Evolutionary conservation across 2,113 vertebrate genomes (phyloP).

Genomic region (Lamprologus lemairii): DNA sequence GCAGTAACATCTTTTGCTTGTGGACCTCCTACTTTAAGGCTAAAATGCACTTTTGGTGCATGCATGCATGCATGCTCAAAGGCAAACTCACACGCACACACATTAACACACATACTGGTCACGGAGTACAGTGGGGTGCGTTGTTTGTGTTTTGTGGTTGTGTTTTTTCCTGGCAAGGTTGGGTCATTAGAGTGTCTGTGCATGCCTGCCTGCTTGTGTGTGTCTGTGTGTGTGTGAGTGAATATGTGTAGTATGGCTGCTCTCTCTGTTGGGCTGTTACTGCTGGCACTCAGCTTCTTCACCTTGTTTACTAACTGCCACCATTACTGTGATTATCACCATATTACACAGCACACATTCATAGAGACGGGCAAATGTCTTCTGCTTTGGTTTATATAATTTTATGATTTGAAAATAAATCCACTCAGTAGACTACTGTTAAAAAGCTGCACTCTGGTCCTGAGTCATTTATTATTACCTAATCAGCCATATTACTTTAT

Average conservation of each 20-base stretch:
- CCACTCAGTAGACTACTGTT: background rate
- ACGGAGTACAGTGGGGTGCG: slow-evolving; percentile 37
- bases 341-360: slow-evolving; percentile 41
- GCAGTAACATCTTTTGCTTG: background rate
- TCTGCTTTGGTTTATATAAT: background rate
- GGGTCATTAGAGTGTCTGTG: slow-evolving; percentile 58
- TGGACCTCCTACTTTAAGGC: background rate
- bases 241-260: background rate
- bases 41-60: background rate
- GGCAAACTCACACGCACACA: background rate
- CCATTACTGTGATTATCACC: slow-evolving; percentile 44
- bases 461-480: background rate
- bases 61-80: background rate
- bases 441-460: background rate
- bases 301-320: slow-evolving; percentile 48
- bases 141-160: slow-evolving; percentile 60
- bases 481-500: background rate
- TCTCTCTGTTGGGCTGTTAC: slow-evolving; percentile 14
- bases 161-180: slow-evolving; percentile 55
- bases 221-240: background rate
- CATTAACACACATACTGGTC: background rate
- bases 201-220: background rate
- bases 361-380: slow-evolving; percentile 8
- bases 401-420: background rate
- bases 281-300: slow-evolving; percentile 33